A percentile compares a stretch with the other conserved stretches of the same genome.
Evolutionary conservation across 2,113 vertebrate species (phyloP).

Genomic region (Tonatia bakeri): DNA sequence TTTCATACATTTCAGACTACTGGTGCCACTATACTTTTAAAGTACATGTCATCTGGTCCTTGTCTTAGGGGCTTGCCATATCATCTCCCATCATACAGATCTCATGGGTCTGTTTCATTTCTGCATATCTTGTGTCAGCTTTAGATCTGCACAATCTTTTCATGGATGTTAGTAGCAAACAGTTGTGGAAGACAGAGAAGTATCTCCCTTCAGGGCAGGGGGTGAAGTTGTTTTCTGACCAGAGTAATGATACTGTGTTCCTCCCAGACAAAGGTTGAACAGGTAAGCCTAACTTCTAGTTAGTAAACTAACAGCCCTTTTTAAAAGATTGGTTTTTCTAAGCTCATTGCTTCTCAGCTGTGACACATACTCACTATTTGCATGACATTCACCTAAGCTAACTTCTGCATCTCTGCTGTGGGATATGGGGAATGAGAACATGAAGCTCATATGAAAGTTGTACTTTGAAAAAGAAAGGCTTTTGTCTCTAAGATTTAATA

Average conservation of each 20-base stretch:
- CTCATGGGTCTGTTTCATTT: not conserved
- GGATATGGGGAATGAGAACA: not conserved
- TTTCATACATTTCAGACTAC: not conserved
- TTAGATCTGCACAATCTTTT: not conserved
- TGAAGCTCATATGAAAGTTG: not conserved
- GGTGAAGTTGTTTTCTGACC: not conserved
- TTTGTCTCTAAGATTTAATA: not conserved
- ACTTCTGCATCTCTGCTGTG: not conserved
- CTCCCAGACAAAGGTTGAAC: not conserved
- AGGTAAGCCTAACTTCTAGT: not conserved
- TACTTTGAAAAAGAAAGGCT: not conserved
- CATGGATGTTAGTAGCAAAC: not conserved
- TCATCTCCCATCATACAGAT: not conserved
- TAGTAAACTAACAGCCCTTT: not conserved
- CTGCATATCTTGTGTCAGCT: not conserved
- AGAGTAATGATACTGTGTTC: not conserved
- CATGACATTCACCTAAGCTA: not conserved
- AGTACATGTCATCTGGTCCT: not conserved
- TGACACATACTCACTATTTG: not conserved
- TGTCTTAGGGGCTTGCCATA: not conserved
- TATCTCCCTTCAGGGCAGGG: not conserved
- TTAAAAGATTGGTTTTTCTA: not conserved
- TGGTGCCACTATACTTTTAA: not conserved
- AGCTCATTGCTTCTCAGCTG: not conserved
- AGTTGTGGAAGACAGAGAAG: not conserved